Conservation (phyloP, 2,113 vertebrate genomes). For the Hippotragus niger region DNA sequence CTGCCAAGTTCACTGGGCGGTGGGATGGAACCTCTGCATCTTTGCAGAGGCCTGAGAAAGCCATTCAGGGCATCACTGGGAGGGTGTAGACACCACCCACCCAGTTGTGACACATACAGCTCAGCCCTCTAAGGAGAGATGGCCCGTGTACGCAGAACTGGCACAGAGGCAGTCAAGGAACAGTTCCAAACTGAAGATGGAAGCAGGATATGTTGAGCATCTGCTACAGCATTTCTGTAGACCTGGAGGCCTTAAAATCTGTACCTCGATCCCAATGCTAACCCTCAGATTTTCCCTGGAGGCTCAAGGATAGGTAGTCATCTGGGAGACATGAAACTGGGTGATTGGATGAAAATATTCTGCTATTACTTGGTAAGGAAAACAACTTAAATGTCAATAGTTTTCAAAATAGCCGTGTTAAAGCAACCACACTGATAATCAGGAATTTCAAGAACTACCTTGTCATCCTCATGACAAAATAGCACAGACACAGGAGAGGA, state of each 20-base stretch:
- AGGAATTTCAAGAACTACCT: background rate
- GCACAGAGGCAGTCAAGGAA: accelerated
- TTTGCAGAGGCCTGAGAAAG: background rate
- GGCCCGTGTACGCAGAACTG: background rate
- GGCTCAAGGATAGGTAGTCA: background rate
- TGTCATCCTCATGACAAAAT: background rate
- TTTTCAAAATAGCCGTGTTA: background rate
- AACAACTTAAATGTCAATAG: background rate
- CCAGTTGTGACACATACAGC: background rate
- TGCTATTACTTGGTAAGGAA: background rate
- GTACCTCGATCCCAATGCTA: background rate
- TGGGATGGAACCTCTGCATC: background rate
- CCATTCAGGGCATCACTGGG: background rate
- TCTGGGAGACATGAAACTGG: background rate
- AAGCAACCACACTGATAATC: too few relatives aligned
- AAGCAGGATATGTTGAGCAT: background rate
- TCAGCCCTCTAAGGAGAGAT: background rate
- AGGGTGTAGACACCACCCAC: background rate
- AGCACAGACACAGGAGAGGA: background rate
- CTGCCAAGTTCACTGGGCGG: background rate
- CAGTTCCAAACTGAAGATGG: accelerated
- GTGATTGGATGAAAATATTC: background rate
- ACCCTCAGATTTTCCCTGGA: background rate
- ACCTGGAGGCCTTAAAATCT: background rate
- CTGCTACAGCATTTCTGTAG: too few relatives aligned